phyloP scores from a whole-genome alignment of 64 coral and sea anemone genomes.

The Porites australiensis region DNA sequence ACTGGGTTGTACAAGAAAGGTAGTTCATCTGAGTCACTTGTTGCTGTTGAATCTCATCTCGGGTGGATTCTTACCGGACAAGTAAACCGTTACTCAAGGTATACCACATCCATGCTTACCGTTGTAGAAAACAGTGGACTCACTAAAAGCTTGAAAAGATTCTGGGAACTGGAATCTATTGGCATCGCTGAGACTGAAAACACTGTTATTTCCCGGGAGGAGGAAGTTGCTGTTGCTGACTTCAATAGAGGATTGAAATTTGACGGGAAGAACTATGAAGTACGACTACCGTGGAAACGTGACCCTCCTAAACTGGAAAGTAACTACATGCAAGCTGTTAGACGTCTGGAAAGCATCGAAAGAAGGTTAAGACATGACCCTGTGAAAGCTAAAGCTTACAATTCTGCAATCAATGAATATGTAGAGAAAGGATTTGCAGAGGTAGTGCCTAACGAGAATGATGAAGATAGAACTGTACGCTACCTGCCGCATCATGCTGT shows the following conservation, averaged over 20 bases:
- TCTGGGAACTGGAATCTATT: slow-evolving; percentile 77
- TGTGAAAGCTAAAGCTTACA: slow-evolving; percentile 28
- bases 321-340: slow-evolving; percentile 38
- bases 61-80: slow-evolving; percentile 45
- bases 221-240: slow-evolving; percentile 32
- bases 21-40: not conserved
- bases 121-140: slow-evolving; percentile 21
- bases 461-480: slow-evolving; percentile 25
- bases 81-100: slow-evolving; percentile 13
- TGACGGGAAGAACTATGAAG: slow-evolving; percentile 51
- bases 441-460: not conserved
- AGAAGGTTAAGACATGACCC: slow-evolving; percentile 30
- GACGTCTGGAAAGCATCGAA: slow-evolving; percentile 44
- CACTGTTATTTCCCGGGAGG: slow-evolving; percentile 7
- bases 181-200: slow-evolving; percentile 25
- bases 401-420: slow-evolving; percentile 53
- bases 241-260: slow-evolving; percentile 39
- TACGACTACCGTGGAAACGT: slow-evolving; percentile 39
- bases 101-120: slow-evolving; percentile 11
- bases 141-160: slow-evolving; percentile 14
- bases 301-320: slow-evolving; percentile 8
- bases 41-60: slow-evolving; percentile 34
- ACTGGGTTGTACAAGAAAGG: slow-evolving; percentile 57
- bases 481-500: slow-evolving; percentile 73
- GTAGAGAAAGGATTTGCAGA: slow-evolving; percentile 67